Evolutionary conservation across 2,797 vertebrate species (phyloP).

Genomic region (Columba guinea): DNA sequence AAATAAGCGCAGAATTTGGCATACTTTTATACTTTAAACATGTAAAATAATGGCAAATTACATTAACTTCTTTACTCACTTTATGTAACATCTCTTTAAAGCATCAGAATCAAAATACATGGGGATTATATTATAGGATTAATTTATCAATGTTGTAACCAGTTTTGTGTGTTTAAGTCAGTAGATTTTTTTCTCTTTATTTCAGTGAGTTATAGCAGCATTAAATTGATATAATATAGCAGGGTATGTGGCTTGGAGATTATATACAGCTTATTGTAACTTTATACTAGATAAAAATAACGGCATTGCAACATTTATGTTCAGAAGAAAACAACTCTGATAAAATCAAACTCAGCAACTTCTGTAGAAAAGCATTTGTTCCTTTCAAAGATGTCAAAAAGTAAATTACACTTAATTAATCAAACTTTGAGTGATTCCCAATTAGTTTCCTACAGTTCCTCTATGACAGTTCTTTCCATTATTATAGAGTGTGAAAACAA

Average conservation of each 20-base stretch:
- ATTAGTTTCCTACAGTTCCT: conserved; percentile 59
- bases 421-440: conserved; percentile 57
- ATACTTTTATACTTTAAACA: background rate
- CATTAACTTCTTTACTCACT: background rate
- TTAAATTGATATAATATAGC: background rate
- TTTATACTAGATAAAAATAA: conserved; percentile 19
- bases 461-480: conserved; percentile 52
- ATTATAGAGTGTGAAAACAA: conserved; percentile 47
- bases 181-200: conserved; percentile 8
- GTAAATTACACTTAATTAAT: conserved; percentile 60
- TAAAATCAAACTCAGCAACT: conserved; percentile 5
- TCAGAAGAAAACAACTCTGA: background rate
- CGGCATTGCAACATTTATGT: background rate
- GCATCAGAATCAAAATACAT: background rate
- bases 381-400: conserved; percentile 45
- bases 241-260: background rate
- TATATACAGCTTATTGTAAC: background rate
- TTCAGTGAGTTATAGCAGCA: background rate
- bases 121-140: background rate
- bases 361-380: conserved; percentile 17
- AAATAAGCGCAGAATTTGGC: background rate
- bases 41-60: background rate
- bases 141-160: background rate
- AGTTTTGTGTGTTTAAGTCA: background rate
- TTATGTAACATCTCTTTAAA: background rate